phyloP scores from a whole-genome alignment of 2,888 invertebrate species.

The Synanthedon myopaeformis region DNA sequence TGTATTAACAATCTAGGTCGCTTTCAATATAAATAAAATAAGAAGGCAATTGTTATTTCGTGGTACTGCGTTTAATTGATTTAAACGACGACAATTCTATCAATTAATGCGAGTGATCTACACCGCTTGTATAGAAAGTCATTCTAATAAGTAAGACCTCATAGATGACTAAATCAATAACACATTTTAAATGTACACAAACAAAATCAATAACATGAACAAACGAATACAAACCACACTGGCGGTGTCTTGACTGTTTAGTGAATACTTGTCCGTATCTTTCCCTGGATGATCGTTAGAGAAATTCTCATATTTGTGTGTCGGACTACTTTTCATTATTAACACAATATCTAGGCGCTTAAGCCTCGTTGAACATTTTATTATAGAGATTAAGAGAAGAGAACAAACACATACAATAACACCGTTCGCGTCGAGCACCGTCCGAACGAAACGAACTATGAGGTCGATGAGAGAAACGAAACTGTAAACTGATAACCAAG shows the following conservation, averaged over 20 bases:
- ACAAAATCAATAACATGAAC: conserved; percentile 62
- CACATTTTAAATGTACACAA: conserved; percentile 44
- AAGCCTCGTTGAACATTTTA: conserved; percentile 57
- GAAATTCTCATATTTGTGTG: conserved; percentile 65
- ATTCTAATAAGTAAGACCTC: conserved; percentile 17
- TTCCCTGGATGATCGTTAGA: conserved; percentile 56
- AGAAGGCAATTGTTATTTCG: not conserved
- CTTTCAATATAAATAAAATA: not conserved
- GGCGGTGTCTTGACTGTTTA: conserved; percentile 66
- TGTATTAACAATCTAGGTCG: conserved; percentile 22
- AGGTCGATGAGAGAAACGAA: no score
- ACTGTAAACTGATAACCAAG: not conserved
- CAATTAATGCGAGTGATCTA: not conserved
- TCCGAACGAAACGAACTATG: conserved; percentile 1
- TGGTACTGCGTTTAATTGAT: not conserved
- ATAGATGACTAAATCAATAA: conserved; percentile 46
- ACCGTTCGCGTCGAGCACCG: conserved; percentile 4
- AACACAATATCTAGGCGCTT: conserved; percentile 40
- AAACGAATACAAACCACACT: conserved; percentile 55
- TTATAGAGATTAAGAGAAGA: conserved; percentile 25
- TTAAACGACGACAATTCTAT: not conserved
- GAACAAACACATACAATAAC: conserved; percentile 5
- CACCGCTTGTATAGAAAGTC: not conserved
- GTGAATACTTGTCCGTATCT: conserved; percentile 61
- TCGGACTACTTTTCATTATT: conserved; percentile 68